These are phyloP conservation scores for Amphipyra berbera DNA, from an alignment of 2,888 invertebrate species.

Conservation along the genomic window DNA sequence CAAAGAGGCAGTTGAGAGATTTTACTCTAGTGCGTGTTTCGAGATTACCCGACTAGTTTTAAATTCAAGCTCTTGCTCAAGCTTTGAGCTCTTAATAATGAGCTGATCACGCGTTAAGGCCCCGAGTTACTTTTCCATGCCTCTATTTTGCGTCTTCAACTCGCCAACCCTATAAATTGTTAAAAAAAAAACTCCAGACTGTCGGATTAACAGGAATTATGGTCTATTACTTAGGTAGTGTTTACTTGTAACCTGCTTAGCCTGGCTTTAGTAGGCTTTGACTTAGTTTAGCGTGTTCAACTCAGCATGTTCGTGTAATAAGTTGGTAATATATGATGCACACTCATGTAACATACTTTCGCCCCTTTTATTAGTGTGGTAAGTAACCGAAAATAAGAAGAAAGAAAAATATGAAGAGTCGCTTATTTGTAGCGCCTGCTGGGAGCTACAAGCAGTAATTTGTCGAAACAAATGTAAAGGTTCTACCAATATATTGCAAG, in stretches of 20 bases:
- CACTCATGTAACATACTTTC: not conserved
- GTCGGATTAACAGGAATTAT: slow-evolving; percentile 75
- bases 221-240: slow-evolving; percentile 68
- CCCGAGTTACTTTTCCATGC: too few species aligned
- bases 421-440: slow-evolving; percentile 15
- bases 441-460: slow-evolving; percentile 16
- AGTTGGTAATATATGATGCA: not conserved
- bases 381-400: not conserved
- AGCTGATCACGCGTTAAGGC: too few species aligned
- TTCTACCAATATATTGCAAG: not conserved
- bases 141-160: not conserved
- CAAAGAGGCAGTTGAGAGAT: too few species aligned
- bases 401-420: not conserved
- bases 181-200: slow-evolving; percentile 62
- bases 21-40: too few species aligned
- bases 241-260: slow-evolving; percentile 69
- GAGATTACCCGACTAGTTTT: too few species aligned
- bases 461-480: not conserved
- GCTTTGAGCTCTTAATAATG: too few species aligned
- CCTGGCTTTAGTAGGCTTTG: slow-evolving; percentile 49
- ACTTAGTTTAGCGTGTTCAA: slow-evolving; percentile 42
- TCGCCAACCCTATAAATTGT: slow-evolving; percentile 68
- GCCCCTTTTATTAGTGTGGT: not conserved
- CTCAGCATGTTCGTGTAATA: slow-evolving; percentile 17
- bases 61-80: too few species aligned